Base-by-base conservation (phyloP, 2,113 vertebrate species). In the Pteropus alecto region DNA sequence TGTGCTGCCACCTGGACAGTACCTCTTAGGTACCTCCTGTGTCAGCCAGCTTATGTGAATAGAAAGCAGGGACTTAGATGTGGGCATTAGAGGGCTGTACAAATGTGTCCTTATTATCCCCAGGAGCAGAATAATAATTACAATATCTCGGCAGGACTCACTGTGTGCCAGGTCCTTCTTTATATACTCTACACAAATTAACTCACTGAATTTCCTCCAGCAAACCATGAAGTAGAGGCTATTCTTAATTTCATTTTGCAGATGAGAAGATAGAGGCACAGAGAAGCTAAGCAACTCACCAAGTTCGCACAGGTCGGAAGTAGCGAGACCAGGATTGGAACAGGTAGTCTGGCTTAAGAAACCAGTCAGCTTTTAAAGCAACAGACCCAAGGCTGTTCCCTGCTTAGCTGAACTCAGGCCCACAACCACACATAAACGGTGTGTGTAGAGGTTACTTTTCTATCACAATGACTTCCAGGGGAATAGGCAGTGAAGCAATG, bases 111-210 rank as follows among this genome's bases (percentile, higher is more conserved):
- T 8, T 21, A 28, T 9, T 26, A 18, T 26, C 33, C 77, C 77
- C 77, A 24, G 41, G 70, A 93, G 68, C 68, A 16, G 60, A 61
- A 41, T 13, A 18, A 48, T 2, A 21, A 48, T 21, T 5, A 35
- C 30, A 7, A 18, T 67, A 18, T 58, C 21, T 14, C 48, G 0
- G 8, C 77, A 41, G 41, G 46, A 14, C n/a, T 43, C 68, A 13
- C 41, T 13, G 2, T 22, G 46, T n/a, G 5, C 56, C 43, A 54
- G n/a, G 13, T 2, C 5, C 41, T 79, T 48, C n/a, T 74, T 76
- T 15, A 2, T 3, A 11, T 33, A 5, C 43, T 33, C 33, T 21
- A 5, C 51, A 21, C 56, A 7, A 7, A 1, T 3, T 5, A 43
- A 68, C 22, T 79, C 84, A 70, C 60, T 28, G 48, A 60, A 13